Evolutionary conservation across 2,888 invertebrate species (phyloP), one percentile per base, ranked within the genome.

Genomic region (Dicycla oo): DNA sequence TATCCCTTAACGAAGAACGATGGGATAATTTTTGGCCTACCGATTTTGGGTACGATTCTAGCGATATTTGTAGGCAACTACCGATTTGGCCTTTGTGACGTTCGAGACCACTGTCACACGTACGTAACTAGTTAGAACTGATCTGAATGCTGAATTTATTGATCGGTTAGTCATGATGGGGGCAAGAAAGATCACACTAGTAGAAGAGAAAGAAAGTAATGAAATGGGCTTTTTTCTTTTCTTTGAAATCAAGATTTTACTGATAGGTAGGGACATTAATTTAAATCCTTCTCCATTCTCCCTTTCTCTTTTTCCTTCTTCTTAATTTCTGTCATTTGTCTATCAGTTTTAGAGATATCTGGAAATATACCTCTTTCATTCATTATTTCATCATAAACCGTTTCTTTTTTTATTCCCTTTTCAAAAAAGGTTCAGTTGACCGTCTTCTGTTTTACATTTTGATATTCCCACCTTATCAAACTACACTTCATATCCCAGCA

Each of bases 111-210:
- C n/a, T n/a, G n/a, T n/a, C n/a, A n/a, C n/a, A n/a, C n/a, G n/a
- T n/a, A n/a, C n/a, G n/a, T n/a, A n/a, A n/a, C 3, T 30, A 53
- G 45, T 30, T 49, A n/a, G 18, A 57, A 26, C 30, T 81, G 81
- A 60, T 67, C 66, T 69, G 80, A 72, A 80, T 80, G 15, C 26
- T 10, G n/a, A 64, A 70, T 75, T 30, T 10, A 34, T 38, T 20
- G 8, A 38, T 40, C 34, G 3, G 15, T 47, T 56, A 11, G 63
- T 34, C 10, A 30, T 45, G 0, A 26, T 47, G 49, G 43, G 3
- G 18, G 1, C 0, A 56, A 60, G 15, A 20, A 10, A 65, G 23
- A 43, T 1, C 7, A 10, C 10, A 26, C 18, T 26, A 53, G 4
- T 8, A 26, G 18, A 54, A 30, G 18, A 18, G 1, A 30, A 54